Base-by-base conservation (phyloP, 35 echinoderm and acorn worm genomes). In the Stichopus chloronotus region DNA sequence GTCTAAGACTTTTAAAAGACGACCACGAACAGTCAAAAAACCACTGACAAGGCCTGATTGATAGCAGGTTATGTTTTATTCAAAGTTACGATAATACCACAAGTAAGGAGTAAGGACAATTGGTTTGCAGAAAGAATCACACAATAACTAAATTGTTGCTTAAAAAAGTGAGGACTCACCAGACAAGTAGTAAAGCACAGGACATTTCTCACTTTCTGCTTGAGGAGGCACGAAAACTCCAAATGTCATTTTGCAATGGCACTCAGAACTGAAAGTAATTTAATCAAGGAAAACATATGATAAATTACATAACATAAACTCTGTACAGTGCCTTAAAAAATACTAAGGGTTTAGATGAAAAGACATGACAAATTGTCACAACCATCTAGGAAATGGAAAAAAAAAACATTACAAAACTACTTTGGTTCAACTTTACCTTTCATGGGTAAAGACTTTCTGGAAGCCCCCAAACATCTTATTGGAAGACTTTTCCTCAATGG, bases 161-260 rank as follows among this genome's bases (percentile, higher is more conserved):
- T 43, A 43, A 43, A 3, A 43, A 43, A 43, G 30, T 43, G 19
- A 20, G 17, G 52, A 80, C 94, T 90, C 90, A 99, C 97, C 97
- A 16, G 97, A 99, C 5, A 99, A 90, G 84, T 84, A 99, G 90
- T 96, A 96, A 1, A 99, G 68, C 5, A 95, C 94, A 21, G 97
- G 97, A 63, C 95, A 96, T 55, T 93, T 94, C 4, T 92, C 95
- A 79, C 52, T 90, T 80, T 99, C 95, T 54, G 94, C 92, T 54
- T 93, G 87, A 7, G 92, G 89, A 78, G 97, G 97, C 25, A 99
- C 60, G 72, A 93, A 99, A 7, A 99, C 78, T 6, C 95, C 95
- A 83, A 99, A 96, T 21, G 91, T 99, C 97, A 99, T 99, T 76
- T 96, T 95, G 71, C 93, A 95, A 84, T 99, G 89, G 63, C 93